phyloP scores from a whole-genome alignment of 2,113 vertebrate species.

The Elgaria multicarinata region DNA sequence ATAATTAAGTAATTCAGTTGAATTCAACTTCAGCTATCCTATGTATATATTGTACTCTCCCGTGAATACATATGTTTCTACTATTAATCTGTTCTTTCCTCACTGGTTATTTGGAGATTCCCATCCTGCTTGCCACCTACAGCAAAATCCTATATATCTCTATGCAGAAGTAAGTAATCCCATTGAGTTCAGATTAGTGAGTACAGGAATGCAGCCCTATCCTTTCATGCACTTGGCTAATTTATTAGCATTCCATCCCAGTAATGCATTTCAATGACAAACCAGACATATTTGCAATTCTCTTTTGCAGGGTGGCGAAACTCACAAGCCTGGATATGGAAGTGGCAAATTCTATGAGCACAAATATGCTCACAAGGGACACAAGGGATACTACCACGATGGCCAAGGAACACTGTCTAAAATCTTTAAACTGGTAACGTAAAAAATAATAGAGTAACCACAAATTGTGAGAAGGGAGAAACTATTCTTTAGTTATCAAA shows the following conservation, averaged over 20 bases:
- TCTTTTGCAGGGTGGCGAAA: conserved; percentile 81
- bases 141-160: neutral
- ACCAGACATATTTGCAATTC: conserved; percentile 44
- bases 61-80: neutral
- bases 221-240: conserved; percentile 4
- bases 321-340: conserved; percentile 82
- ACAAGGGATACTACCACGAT: conserved; percentile 88
- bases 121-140: neutral
- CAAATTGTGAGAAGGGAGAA: neutral
- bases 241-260: neutral
- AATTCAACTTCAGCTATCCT: neutral
- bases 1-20: neutral
- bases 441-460: conserved; percentile 20
- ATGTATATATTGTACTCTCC: neutral
- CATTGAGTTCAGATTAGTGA: neutral
- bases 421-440: conserved; percentile 98
- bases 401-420: conserved; percentile 93
- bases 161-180: neutral
- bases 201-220: neutral
- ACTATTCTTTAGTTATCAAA: conserved; percentile 1
- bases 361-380: conserved; percentile 85
- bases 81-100: conserved; percentile 9
- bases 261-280: neutral
- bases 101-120: neutral
- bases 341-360: conserved; percentile 79